These are phyloP conservation scores for Anoplolepis gracilipes DNA, from an alignment of 1,140 invertebrate genomes.

Conservation along the genomic window DNA sequence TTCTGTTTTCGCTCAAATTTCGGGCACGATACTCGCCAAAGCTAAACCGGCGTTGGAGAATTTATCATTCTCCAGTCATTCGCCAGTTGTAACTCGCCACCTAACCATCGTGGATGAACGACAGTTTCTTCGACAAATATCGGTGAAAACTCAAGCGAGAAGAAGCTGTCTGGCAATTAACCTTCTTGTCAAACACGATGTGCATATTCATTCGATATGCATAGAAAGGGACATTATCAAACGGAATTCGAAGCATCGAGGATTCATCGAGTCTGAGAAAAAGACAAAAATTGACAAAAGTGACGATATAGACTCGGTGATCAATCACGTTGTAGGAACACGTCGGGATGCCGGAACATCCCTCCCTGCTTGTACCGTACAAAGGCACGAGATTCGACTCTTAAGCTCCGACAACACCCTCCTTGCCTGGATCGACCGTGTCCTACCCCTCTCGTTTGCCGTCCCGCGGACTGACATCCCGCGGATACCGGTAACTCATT, in stretches of 20 bases:
- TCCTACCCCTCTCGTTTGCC: constrained; percentile 52
- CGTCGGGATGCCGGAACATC: constrained; percentile 46
- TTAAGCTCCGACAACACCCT: constrained; percentile 66
- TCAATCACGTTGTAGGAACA: constrained; percentile 34
- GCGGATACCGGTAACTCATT: constrained; percentile 79
- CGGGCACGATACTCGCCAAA: constrained; percentile 14
- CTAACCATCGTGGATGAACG: no score
- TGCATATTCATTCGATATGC: not conserved
- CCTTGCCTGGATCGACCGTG: constrained; percentile 60
- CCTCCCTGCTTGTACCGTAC: constrained; percentile 36
- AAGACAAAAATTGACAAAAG: constrained; percentile 14
- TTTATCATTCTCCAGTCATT: constrained; percentile 42
- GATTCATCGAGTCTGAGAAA: constrained; percentile 27
- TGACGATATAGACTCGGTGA: constrained; percentile 50
- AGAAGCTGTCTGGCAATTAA: not conserved
- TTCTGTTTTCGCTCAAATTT: constrained; percentile 59
- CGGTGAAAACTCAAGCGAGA: not conserved
- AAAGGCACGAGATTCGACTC: constrained; percentile 58
- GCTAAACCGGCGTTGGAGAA: constrained; percentile 8
- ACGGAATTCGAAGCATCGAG: no score
- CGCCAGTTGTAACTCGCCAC: not conserved
- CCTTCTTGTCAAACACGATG: not conserved
- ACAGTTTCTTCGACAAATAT: not conserved
- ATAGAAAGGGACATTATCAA: not conserved
- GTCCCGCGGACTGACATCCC: constrained; percentile 60